Evolutionary conservation across 2,113 vertebrate species (phyloP).

Genomic region (Spilogale gracilis): DNA sequence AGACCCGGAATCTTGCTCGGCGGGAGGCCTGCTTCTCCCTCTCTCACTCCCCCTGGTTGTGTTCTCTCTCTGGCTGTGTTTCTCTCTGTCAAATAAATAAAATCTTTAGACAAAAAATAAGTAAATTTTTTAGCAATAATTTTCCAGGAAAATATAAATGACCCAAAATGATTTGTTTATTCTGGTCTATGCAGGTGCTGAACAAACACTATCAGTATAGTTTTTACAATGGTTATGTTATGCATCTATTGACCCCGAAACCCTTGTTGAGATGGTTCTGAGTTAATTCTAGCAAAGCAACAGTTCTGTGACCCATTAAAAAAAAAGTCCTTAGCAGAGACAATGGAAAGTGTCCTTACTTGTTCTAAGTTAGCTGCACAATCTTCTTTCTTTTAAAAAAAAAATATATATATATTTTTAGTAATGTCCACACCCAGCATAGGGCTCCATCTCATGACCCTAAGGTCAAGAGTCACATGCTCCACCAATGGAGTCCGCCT

Average conservation of each 20-base stretch:
- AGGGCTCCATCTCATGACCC: background rate
- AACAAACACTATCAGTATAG: background rate
- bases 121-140: background rate
- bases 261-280: background rate
- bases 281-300: background rate
- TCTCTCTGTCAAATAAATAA: too few relatives aligned
- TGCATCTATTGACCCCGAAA: background rate
- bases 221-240: background rate
- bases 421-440: background rate
- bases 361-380: background rate
- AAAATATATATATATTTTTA: background rate
- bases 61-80: too few relatives aligned
- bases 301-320: background rate
- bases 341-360: background rate
- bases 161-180: background rate
- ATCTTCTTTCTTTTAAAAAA: background rate
- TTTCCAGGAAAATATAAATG: background rate
- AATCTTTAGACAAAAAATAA: too few relatives aligned
- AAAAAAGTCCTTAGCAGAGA: background rate
- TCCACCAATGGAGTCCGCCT: background rate
- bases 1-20: too few relatives aligned
- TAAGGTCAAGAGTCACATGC: background rate
- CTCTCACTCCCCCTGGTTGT: too few relatives aligned
- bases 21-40: too few relatives aligned
- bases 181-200: background rate